These are phyloP conservation scores for Carollia perspicillata DNA, from an alignment of 2,113 vertebrate species.

Conservation along the genomic window DNA sequence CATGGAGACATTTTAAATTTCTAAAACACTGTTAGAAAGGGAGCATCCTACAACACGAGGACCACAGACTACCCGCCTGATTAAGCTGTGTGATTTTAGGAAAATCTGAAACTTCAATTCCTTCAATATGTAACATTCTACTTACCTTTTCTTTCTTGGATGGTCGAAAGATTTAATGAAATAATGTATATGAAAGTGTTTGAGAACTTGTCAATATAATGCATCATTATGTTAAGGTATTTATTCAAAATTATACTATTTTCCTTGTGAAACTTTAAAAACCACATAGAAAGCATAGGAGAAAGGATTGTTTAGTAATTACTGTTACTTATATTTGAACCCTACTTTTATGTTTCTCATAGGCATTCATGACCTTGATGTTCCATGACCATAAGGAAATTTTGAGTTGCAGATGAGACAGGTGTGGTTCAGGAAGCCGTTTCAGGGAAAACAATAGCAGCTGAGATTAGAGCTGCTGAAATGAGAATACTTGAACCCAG, in stretches of 20 bases:
- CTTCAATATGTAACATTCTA: not conserved
- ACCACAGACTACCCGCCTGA: not conserved
- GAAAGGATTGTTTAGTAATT: not conserved
- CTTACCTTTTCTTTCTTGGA: not conserved
- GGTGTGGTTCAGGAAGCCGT: not conserved
- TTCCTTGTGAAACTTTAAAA: not conserved
- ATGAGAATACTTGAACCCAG: not conserved
- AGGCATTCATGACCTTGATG: not conserved
- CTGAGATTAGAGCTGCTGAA: not conserved
- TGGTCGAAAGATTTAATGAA: not conserved
- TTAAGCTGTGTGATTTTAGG: not conserved
- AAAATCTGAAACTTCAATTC: not conserved
- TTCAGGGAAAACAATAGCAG: not conserved
- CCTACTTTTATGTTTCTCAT: not conserved
- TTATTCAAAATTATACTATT: not conserved
- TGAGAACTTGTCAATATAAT: not conserved
- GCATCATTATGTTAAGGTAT: not conserved
- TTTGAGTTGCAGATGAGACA: slow-evolving; percentile 29
- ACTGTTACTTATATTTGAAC: not conserved
- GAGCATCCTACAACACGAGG: not conserved
- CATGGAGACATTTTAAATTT: not conserved
- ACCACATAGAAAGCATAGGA: not conserved
- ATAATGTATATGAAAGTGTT: not conserved
- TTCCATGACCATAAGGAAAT: not conserved
- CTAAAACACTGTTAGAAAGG: not conserved